A percentile compares a stretch with the other conserved stretches of the same genome.
These are phyloP conservation scores for Rhamphomyia laevipes DNA, from an alignment of 2,888 invertebrate genomes.

Conservation along the genomic window DNA sequence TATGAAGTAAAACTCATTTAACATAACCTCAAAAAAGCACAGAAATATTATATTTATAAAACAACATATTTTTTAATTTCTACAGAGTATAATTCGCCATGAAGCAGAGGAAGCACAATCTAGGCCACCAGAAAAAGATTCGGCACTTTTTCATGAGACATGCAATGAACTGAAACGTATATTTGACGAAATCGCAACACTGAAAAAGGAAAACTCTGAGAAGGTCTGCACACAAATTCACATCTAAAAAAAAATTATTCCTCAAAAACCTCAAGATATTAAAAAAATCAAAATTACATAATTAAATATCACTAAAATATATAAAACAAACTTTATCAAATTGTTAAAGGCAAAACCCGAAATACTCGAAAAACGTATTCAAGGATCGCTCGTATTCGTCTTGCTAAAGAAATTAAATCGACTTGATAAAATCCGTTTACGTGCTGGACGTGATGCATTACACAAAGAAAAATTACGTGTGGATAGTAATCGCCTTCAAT, in stretches of 20 bases:
- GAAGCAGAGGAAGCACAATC: conserved; percentile 13
- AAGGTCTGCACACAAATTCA: conserved; percentile 28
- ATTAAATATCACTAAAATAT: too few relatives aligned
- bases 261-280: too few relatives aligned
- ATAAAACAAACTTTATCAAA: too few relatives aligned
- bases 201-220: conserved; percentile 47
- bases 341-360: conserved; percentile 45
- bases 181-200: conserved; percentile 54
- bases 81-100: conserved; percentile 12
- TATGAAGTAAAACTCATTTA: conserved; percentile 8
- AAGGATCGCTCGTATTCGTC: conserved; percentile 67
- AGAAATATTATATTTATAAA: too few relatives aligned
- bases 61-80: not conserved
- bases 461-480: conserved; percentile 77
- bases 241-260: not conserved
- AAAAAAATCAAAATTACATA: too few relatives aligned
- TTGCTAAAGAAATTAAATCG: conserved; percentile 81
- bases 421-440: conserved; percentile 76
- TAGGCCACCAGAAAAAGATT: conserved; percentile 11
- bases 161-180: conserved; percentile 48
- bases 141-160: conserved; percentile 10
- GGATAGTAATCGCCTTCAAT: conserved; percentile 76
- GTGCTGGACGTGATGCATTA: conserved; percentile 68
- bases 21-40: not conserved
- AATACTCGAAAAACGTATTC: conserved; percentile 54